Evolutionary conservation across 2,113 vertebrate species (phyloP).

Genomic region (Dendrocopos noguchii): DNA sequence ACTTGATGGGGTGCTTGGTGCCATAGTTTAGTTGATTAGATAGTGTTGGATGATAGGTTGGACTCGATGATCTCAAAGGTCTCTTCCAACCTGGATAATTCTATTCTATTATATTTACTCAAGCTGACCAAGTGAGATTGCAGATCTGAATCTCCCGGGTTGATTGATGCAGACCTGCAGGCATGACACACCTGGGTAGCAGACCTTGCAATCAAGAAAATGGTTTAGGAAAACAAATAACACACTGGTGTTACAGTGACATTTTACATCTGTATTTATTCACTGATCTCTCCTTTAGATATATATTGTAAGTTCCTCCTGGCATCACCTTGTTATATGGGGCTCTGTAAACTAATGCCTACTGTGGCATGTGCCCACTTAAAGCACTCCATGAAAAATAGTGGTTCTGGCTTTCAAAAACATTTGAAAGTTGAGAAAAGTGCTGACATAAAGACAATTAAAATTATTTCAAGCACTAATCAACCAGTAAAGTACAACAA

Average conservation of each 20-base stretch:
- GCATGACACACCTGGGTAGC: background rate
- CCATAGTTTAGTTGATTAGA: too few relatives aligned
- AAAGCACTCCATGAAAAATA: background rate
- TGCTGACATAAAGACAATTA: background rate
- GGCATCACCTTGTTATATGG: rapidly evolving
- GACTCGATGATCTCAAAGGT: too few relatives aligned
- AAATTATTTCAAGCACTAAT: background rate
- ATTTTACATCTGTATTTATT: background rate
- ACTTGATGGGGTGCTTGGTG: too few relatives aligned
- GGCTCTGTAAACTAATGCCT: background rate
- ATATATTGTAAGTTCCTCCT: background rate
- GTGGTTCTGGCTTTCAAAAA: background rate
- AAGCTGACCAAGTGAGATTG: background rate
- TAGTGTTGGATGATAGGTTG: too few relatives aligned
- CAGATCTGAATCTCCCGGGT: background rate
- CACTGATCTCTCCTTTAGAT: background rate
- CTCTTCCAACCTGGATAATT: too few relatives aligned
- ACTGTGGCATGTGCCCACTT: background rate
- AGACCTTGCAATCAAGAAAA: background rate
- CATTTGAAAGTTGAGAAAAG: background rate
- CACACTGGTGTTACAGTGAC: background rate
- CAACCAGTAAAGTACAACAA: background rate
- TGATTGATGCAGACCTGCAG: background rate
- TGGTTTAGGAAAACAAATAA: rapidly evolving
- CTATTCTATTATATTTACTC: background rate